A percentile compares a stretch with the other conserved stretches of the same genome.
phyloP scores from a whole-genome alignment of 1,140 invertebrate species.

The Littorina saxatilis region DNA sequence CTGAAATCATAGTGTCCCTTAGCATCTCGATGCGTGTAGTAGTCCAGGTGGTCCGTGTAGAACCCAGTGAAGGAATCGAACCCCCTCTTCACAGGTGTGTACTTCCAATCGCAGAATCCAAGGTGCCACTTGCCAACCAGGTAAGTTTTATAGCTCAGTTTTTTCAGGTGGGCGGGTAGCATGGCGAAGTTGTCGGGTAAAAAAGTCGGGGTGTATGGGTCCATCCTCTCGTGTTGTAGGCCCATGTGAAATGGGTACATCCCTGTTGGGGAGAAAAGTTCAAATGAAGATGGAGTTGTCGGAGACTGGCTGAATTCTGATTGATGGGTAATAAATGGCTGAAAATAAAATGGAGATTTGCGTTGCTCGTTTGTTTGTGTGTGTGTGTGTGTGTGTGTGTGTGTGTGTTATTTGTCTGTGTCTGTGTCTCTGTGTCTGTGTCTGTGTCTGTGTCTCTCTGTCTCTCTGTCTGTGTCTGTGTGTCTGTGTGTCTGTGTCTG shows the following conservation, averaged over 20 bases:
- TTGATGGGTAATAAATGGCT: no score
- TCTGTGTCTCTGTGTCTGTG: no score
- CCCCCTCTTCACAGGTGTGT: constrained; percentile 51
- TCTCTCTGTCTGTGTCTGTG: neutral
- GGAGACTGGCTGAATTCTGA: no score
- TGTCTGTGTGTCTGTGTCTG: neutral
- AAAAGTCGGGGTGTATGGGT: constrained; percentile 1
- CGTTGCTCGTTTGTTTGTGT: no score
- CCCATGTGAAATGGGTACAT: constrained; percentile 35
- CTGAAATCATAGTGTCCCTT: constrained; percentile 23
- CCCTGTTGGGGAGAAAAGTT: neutral
- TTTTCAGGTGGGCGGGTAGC: neutral
- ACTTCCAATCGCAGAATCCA: constrained; percentile 66
- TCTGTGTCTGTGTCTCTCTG: no score
- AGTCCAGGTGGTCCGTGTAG: constrained; percentile 54
- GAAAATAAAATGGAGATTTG: no score
- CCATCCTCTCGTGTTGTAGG: constrained; percentile 28
- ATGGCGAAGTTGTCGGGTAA: constrained; percentile 17
- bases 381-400: no score
- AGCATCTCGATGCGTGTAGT: constrained; percentile 47
- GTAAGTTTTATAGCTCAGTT: constrained; percentile 17
- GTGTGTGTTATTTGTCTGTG: no score
- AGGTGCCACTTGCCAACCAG: constrained; percentile 60
- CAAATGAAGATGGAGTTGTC: neutral
- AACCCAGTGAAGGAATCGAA: constrained; percentile 39